These are phyloP conservation scores for Rhinopithecus roxellana DNA, from an alignment of 2,113 vertebrate species.

Conservation along the genomic window DNA sequence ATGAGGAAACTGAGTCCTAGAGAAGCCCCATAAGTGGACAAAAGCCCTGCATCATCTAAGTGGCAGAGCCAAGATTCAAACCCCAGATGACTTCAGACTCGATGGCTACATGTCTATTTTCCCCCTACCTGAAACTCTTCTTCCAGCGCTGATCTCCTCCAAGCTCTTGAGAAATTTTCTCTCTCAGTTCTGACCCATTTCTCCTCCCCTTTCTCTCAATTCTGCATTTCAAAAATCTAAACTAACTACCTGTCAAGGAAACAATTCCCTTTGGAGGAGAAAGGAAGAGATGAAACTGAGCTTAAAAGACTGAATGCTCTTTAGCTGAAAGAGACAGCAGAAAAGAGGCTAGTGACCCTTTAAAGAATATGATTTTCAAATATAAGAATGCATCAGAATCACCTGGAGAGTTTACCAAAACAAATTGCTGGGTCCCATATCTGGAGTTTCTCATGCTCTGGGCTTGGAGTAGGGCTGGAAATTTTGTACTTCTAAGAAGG, in stretches of 20 bases:
- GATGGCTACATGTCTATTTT: background rate
- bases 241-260: background rate
- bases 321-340: background rate
- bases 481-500: background rate
- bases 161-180: background rate
- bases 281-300: background rate
- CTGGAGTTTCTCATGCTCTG: background rate
- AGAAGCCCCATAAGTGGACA: background rate
- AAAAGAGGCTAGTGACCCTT: background rate
- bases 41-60: background rate
- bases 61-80: background rate
- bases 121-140: background rate
- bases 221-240: background rate
- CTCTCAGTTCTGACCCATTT: background rate
- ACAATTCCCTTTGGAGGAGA: background rate
- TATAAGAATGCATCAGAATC: background rate
- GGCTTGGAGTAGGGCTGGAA: background rate
- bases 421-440: too few relatives aligned
- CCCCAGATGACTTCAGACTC: background rate
- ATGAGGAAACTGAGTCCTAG: conserved; percentile 1
- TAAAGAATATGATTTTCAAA: background rate
- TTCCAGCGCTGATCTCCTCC: background rate
- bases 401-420: background rate
- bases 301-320: background rate
- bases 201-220: background rate